Conservation (phyloP, 1,140 invertebrate genomes). For the Saccostrea echinata region DNA sequence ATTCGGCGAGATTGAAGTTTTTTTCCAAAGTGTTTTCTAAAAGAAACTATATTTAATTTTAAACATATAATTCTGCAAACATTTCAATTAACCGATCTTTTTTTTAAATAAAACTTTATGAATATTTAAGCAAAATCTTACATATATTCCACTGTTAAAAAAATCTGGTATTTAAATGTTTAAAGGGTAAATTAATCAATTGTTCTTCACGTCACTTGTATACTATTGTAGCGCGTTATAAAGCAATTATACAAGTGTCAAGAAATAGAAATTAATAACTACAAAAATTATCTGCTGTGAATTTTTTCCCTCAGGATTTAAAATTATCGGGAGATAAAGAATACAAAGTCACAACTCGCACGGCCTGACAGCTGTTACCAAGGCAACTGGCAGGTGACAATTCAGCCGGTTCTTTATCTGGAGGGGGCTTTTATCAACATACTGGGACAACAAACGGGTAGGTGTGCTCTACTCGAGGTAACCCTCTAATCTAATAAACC, state of each 20-base stretch:
- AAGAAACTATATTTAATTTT: too few relatives aligned
- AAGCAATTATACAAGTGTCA: not conserved
- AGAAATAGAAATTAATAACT: not conserved
- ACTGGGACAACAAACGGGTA: not conserved
- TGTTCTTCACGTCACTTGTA: too few relatives aligned
- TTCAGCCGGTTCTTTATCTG: not conserved
- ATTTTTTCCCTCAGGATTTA: not conserved
- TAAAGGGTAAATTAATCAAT: not conserved
- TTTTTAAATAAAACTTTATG: too few relatives aligned
- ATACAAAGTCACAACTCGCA: not conserved
- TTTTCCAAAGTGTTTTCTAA: too few relatives aligned
- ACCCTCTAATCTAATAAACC: not conserved
- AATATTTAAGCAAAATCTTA: too few relatives aligned
- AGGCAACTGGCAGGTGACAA: conserved; percentile 26
- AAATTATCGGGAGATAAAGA: not conserved
- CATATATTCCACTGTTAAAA: too few relatives aligned
- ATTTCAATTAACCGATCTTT: too few relatives aligned
- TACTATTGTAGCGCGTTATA: not conserved
- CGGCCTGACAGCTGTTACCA: conserved; percentile 26
- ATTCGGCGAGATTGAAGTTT: too few relatives aligned
- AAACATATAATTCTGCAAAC: too few relatives aligned
- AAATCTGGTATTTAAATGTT: too few relatives aligned
- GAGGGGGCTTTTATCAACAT: not conserved
- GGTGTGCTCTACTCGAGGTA: not conserved
- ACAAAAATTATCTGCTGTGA: not conserved